phyloP scores from a whole-genome alignment of 2,888 invertebrate species.

The Cyclophora punctaria region DNA sequence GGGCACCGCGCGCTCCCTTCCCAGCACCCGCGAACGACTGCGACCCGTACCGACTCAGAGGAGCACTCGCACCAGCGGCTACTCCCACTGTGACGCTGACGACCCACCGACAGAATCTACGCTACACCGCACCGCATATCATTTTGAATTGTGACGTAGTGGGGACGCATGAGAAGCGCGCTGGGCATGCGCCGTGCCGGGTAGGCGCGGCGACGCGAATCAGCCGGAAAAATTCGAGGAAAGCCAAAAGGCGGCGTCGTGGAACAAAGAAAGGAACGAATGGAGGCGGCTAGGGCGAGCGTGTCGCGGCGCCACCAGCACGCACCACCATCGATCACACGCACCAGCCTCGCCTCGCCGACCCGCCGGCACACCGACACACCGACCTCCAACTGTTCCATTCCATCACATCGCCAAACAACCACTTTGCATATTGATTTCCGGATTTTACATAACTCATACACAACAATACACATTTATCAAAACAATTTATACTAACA shows the following conservation, averaged over 20 bases:
- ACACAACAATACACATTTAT: background rate
- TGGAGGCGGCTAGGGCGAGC: conserved; percentile 38
- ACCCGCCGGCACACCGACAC: conserved; percentile 21
- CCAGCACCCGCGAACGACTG: conserved; percentile 29
- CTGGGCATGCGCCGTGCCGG: conserved; percentile 57
- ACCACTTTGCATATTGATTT: conserved; percentile 54
- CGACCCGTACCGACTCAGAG: conserved; percentile 29
- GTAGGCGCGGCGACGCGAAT: conserved; percentile 59
- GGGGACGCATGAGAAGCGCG: conserved; percentile 47
- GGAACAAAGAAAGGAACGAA: conserved; percentile 52
- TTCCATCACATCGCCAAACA: conserved; percentile 34
- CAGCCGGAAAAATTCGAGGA: conserved; percentile 39
- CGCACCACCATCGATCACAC: conserved; percentile 37
- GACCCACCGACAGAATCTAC: conserved; percentile 32
- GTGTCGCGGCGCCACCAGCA: conserved; percentile 33
- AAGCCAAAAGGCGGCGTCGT: conserved; percentile 35
- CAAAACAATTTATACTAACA: background rate
- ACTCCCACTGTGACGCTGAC: conserved; percentile 32
- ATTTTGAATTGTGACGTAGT: conserved; percentile 57
- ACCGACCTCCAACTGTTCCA: conserved; percentile 23
- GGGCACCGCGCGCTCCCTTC: conserved; percentile 57
- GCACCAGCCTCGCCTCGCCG: conserved; percentile 11
- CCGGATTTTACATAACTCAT: conserved; percentile 21
- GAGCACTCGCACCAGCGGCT: conserved; percentile 32
- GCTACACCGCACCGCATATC: conserved; percentile 47